Evolutionary conservation across 2,113 vertebrate genomes (phyloP).

Genomic region (Oreochromis niloticus): DNA sequence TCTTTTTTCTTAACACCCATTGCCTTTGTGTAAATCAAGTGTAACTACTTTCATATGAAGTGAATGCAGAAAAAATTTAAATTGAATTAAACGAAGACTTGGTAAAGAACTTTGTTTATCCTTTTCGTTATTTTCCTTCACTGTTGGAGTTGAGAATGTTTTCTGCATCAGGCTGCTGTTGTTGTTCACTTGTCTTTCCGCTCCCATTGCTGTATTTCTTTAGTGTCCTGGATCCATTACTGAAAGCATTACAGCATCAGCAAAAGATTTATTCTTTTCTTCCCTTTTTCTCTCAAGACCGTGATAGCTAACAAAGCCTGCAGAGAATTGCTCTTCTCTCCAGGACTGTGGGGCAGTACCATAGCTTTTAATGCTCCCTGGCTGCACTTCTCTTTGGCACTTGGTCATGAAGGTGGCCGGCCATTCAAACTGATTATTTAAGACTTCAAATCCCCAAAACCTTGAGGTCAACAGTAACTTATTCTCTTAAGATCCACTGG

Average conservation of each 20-base stretch:
- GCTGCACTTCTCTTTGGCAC: not conserved
- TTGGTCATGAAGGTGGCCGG: not conserved
- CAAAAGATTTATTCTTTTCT: conserved; percentile 49
- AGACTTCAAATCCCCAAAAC: not conserved
- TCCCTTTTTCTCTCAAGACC: conserved; percentile 11
- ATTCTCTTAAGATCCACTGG: conserved; percentile 8
- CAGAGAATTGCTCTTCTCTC: conserved; percentile 7
- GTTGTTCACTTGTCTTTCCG: conserved; percentile 38
- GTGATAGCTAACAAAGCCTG: conserved; percentile 37
- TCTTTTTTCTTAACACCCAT: not conserved
- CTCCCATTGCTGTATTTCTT: conserved; percentile 50
- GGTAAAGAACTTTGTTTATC: conserved; percentile 12
- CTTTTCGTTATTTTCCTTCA: conserved; percentile 44
- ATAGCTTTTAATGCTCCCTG: not conserved
- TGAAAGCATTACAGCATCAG: conserved; percentile 64
- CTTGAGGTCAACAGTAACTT: conserved; percentile 18
- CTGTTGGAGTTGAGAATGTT: conserved; percentile 31
- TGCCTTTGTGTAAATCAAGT: not conserved
- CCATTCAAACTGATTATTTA: conserved; percentile 6
- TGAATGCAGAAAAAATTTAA: not conserved
- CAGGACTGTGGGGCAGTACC: not conserved
- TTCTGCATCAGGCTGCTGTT: conserved; percentile 55
- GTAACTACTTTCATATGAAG: conserved; percentile 11
- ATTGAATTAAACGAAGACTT: conserved; percentile 4
- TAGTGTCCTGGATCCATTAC: conserved; percentile 47